Evolutionary conservation across 1,140 invertebrate species (phyloP), one percentile per base, ranked within the genome.

Genomic region (Tetramorium parvispinum): DNA sequence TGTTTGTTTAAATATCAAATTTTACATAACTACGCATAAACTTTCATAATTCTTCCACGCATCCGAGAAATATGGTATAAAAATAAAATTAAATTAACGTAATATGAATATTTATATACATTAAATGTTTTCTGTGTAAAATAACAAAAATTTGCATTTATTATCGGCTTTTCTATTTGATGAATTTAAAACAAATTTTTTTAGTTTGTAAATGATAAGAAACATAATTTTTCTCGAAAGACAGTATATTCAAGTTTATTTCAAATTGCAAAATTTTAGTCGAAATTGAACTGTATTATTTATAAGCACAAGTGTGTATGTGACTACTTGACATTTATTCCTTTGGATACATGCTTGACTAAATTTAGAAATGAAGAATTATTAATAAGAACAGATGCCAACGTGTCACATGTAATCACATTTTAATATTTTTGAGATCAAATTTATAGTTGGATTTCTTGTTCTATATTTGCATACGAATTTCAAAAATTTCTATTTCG

Each of bases 401-500:
- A 55, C 1, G 32, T 63, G 27, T 32, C 6, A 37, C 2, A 46
- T 32, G 32, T 66, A 43, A 79, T 43, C 16, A 40, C n/a, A 76
- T 65, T 51, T 82, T 70, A 57, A 71, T 18, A 57, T 57, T n/a
- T 71, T 57, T 18, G n/a, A 76, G 8, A 46, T 24, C 0, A 43
- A 70, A 37, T 57, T 57, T n/a, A 13, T 70, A 8, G 21, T 81
- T 61, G 4, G 1, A 70, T 16, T 57, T 43, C 24, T 57, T 27
- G 21, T 13, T 0, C 11, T 68, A 57, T 16, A 71, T 57, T 71
- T 4, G 65, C 3, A 40, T 21, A 82, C n/a, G 18, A 11, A 59
- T 70, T 57, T 82, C 16, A 55, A 70, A 46, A 70, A 37, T 32
- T 71, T 51, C 2, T 71, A 27, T 57, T 81, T 81, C 0, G 1